Percentiles rank a stretch among this genome's conserved stretches.
phyloP scores from a whole-genome alignment of 2,888 invertebrate species.

The Ectemnius lituratus region DNA sequence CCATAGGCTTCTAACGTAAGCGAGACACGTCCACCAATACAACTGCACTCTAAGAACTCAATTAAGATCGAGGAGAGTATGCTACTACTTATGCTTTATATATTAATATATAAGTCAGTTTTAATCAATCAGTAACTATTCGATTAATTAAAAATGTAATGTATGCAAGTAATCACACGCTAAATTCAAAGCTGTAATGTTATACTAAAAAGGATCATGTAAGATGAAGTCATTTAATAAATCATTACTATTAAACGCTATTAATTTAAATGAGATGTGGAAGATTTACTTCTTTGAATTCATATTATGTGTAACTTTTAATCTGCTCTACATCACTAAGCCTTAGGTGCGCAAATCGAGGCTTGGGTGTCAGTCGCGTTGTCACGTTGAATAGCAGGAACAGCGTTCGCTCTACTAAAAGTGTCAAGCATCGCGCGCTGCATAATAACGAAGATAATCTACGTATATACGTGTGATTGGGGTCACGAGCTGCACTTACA shows the following conservation, averaged over 20 bases:
- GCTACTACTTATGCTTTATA: too few species aligned
- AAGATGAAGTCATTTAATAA: too few species aligned
- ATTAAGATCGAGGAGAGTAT: slow-evolving; percentile 9
- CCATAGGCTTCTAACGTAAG: slow-evolving; percentile 25
- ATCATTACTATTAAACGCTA: too few species aligned
- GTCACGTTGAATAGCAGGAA: slow-evolving; percentile 16
- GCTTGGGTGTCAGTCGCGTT: slow-evolving; percentile 35
- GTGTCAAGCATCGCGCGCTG: slow-evolving; percentile 39
- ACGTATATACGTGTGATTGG: slow-evolving; percentile 40
- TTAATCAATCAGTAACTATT: too few species aligned
- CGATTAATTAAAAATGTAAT: too few species aligned
- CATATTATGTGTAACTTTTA: slow-evolving; percentile 1
- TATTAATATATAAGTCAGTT: too few species aligned
- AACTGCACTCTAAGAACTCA: background rate
- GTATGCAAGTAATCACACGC: too few species aligned
- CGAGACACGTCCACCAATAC: slow-evolving; percentile 4
- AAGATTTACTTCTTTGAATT: too few species aligned
- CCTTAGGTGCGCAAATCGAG: background rate
- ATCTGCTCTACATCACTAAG: background rate
- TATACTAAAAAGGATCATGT: too few species aligned
- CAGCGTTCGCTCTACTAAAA: slow-evolving; percentile 38
- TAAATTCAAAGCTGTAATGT: too few species aligned
- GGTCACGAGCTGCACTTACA: slow-evolving; percentile 28
- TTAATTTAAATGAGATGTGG: too few species aligned
- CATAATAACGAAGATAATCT: slow-evolving; percentile 53